Evolutionary conservation across 2,888 invertebrate genomes (phyloP).

Genomic region (Selenia dentaria): DNA sequence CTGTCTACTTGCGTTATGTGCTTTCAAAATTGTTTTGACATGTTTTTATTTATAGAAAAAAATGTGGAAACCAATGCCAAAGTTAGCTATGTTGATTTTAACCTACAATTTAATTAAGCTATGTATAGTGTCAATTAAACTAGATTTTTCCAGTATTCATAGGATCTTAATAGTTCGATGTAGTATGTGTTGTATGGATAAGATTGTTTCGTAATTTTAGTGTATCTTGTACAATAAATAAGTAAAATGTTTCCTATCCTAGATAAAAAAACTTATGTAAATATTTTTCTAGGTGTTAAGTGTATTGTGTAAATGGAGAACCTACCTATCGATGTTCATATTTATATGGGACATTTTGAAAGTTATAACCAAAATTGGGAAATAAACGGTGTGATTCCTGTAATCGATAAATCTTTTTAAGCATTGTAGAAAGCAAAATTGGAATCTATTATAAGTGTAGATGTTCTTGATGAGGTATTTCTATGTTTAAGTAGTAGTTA

Average conservation of each 20-base stretch:
- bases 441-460: slow-evolving; percentile 71
- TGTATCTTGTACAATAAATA: slow-evolving; percentile 67
- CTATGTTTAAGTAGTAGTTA: slow-evolving; percentile 73
- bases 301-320: slow-evolving; percentile 72
- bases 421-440: slow-evolving; percentile 77
- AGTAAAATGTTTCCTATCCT: slow-evolving; percentile 82
- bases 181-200: slow-evolving; percentile 70
- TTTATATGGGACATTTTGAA: slow-evolving; percentile 57
- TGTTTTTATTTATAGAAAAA: slow-evolving; percentile 74
- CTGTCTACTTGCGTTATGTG: slow-evolving; percentile 60
- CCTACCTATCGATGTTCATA: slow-evolving; percentile 82
- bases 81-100: slow-evolving; percentile 83
- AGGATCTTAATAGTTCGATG: slow-evolving; percentile 75
- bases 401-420: slow-evolving; percentile 72
- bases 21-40: slow-evolving; percentile 74
- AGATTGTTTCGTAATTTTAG: slow-evolving; percentile 77
- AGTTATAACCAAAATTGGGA: slow-evolving; percentile 54
- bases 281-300: slow-evolving; percentile 66
- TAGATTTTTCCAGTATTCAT: slow-evolving; percentile 76
- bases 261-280: slow-evolving; percentile 75
- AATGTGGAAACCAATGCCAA: slow-evolving; percentile 83
- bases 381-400: slow-evolving; percentile 82
- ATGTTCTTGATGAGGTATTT: slow-evolving; percentile 69
- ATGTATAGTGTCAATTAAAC: slow-evolving; percentile 84
- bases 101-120: slow-evolving; percentile 75